These are phyloP conservation scores for Xanthia icteritia DNA, from an alignment of 2,888 invertebrate genomes.

Conservation along the genomic window DNA sequence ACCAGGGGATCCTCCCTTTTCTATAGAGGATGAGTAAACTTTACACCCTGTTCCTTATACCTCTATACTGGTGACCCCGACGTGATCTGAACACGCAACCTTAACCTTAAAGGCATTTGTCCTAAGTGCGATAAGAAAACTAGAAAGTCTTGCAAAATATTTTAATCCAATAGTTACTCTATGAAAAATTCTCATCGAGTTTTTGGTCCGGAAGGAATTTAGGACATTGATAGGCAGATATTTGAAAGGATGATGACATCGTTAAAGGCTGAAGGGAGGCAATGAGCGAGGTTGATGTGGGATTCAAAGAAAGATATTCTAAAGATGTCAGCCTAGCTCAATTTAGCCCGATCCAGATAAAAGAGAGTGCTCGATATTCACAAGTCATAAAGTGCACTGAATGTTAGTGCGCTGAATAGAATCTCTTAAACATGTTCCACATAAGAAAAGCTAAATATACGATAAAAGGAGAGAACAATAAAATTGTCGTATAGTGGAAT, in stretches of 20 bases:
- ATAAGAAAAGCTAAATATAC: constrained; percentile 62
- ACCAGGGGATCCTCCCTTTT: too few species aligned
- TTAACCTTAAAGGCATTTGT: constrained; percentile 4
- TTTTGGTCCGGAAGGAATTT: constrained; percentile 10
- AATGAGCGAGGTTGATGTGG: constrained; percentile 11
- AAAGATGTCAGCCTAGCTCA: constrained; percentile 29
- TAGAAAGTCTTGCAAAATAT: constrained; percentile 24
- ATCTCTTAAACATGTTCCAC: constrained; percentile 54
- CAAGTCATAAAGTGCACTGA: constrained; percentile 37
- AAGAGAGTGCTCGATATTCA: constrained; percentile 42
- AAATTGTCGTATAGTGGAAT: constrained; percentile 72
- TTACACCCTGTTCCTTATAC: too few species aligned
- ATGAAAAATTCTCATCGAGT: constrained; percentile 8
- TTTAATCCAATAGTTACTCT: neutral
- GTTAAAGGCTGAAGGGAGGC: constrained; percentile 23
- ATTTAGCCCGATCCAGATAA: constrained; percentile 19
- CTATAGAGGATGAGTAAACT: too few species aligned
- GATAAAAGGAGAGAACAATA: constrained; percentile 71
- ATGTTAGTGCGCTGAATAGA: constrained; percentile 42
- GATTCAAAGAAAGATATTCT: constrained; percentile 15
- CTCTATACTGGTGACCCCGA: too few species aligned
- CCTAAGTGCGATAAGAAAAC: constrained; percentile 23
- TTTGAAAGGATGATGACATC: constrained; percentile 23
- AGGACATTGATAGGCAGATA: constrained; percentile 31
- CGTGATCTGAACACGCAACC: too few species aligned